These are phyloP conservation scores for Hydrozoanthus tunicans DNA, from an alignment of 64 coral and sea anemone genomes.

Conservation along the genomic window DNA sequence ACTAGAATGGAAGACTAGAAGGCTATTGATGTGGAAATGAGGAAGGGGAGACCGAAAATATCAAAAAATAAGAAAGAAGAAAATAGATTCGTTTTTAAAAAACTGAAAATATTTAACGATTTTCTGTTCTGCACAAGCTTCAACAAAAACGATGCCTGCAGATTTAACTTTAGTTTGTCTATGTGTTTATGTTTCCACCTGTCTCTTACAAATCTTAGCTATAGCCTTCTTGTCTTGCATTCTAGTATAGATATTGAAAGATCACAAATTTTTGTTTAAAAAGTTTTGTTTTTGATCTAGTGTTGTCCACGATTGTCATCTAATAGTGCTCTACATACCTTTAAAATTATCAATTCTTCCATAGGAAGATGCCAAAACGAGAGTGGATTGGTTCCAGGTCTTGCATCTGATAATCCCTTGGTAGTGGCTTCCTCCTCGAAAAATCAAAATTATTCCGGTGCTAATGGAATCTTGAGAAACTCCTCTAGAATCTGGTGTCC, in stretches of 20 bases:
- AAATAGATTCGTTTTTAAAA: no score
- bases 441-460: background rate
- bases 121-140: no score
- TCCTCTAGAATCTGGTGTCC: no score
- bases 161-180: no score
- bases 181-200: no score
- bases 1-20: background rate
- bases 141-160: no score
- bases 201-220: no score
- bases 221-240: no score
- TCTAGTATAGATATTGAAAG: no score
- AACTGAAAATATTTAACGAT: background rate
- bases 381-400: background rate
- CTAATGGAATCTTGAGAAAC: no score
- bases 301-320: no score
- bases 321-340: background rate
- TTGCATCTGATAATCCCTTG: background rate
- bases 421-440: background rate
- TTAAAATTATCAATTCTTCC: background rate
- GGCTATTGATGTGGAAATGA: background rate
- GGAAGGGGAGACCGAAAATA: background rate
- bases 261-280: background rate
- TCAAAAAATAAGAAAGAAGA: background rate
- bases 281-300: background rate
- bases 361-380: constrained; percentile 16